Percentiles rank a stretch among this genome's conserved stretches.
Evolutionary conservation across 2,113 vertebrate genomes (phyloP).

Genomic region (Sapajus apella): DNA sequence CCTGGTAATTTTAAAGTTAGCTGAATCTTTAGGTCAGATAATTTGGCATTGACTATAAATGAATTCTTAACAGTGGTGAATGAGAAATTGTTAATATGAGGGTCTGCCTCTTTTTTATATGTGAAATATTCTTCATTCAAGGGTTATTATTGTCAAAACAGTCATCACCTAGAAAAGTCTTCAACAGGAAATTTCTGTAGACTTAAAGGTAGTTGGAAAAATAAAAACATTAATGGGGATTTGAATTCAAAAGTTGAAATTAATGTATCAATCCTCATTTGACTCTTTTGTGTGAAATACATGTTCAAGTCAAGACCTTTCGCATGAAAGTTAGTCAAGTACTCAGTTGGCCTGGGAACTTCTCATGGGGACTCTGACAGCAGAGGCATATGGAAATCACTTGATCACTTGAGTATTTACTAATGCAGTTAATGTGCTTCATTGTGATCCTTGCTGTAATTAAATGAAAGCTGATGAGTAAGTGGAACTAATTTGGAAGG

Average conservation of each 20-base stretch:
- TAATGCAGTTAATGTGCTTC: background rate
- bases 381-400: background rate
- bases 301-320: background rate
- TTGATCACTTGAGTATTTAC: slow-evolving; percentile 23
- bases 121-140: background rate
- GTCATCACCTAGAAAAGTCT: background rate
- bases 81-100: background rate
- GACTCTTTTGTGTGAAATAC: background rate
- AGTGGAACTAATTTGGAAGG: slow-evolving; percentile 20
- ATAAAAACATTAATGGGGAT: slow-evolving; percentile 35
- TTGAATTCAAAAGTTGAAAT: slow-evolving; percentile 37
- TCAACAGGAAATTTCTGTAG: background rate
- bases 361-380: background rate
- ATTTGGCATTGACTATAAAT: background rate
- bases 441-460: slow-evolving; percentile 35
- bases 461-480: slow-evolving; percentile 33
- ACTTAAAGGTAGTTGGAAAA: background rate
- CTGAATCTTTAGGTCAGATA: background rate
- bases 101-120: background rate
- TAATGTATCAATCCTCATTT: background rate
- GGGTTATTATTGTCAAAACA: background rate
- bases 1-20: slow-evolving; percentile 1
- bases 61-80: background rate
- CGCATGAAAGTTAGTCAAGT: background rate
- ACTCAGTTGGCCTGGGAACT: background rate